phyloP scores from a whole-genome alignment of 2,888 invertebrate genomes.

The Microctonus aethiopoides region DNA sequence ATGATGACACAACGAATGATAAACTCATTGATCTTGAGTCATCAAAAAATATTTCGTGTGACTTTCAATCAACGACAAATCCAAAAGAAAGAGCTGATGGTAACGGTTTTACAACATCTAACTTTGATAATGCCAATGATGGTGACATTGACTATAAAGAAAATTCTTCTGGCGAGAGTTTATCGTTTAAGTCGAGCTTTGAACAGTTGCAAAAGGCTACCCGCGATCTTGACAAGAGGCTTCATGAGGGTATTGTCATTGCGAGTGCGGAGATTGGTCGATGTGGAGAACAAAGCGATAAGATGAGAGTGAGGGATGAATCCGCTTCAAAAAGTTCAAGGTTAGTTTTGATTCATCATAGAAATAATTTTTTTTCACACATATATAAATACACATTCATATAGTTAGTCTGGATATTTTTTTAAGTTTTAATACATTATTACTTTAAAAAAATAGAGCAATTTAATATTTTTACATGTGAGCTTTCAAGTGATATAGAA shows the following conservation, averaged over 20 bases:
- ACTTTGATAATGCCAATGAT: slow-evolving; percentile 45
- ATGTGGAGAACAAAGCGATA: slow-evolving; percentile 19
- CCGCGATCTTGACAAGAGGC: slow-evolving; percentile 57
- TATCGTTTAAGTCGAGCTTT: slow-evolving; percentile 45
- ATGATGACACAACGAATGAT: slow-evolving; percentile 59
- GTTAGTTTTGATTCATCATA: neutral
- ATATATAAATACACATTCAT: no score
- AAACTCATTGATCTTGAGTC: slow-evolving; percentile 55
- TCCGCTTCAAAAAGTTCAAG: slow-evolving; percentile 23
- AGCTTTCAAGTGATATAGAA: neutral
- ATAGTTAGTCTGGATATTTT: no score
- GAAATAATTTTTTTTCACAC: no score
- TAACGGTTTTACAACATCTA: slow-evolving; percentile 40
- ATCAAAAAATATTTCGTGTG: slow-evolving; percentile 33
- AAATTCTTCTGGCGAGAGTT: slow-evolving; percentile 35
- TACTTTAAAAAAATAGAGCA: no score
- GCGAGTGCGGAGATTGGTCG: slow-evolving; percentile 44
- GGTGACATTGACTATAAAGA: slow-evolving; percentile 38
- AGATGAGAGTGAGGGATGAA: slow-evolving; percentile 17
- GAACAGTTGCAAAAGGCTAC: slow-evolving; percentile 57
- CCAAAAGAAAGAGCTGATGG: slow-evolving; percentile 36
- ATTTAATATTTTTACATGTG: no score
- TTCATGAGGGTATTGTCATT: slow-evolving; percentile 52
- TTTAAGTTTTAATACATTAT: no score
- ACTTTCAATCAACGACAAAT: slow-evolving; percentile 30